Conservation (phyloP, 2,888 invertebrate genomes). For the Mamestra brassicae region DNA sequence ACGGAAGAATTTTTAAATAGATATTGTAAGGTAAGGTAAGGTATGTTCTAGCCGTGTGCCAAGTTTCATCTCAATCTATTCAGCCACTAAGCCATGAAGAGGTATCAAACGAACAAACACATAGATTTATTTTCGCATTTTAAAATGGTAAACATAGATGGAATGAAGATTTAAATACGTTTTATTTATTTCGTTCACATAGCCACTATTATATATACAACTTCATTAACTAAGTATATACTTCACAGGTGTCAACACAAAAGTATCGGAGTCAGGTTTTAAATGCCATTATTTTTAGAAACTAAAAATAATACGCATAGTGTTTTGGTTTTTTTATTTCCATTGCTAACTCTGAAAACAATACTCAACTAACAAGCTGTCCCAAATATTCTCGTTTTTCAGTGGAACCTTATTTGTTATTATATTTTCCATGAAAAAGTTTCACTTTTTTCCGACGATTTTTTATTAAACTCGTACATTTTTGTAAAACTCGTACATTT, state of each 20-base stretch:
- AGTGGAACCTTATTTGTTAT: conserved; percentile 28
- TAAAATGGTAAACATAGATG: no score
- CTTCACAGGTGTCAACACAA: neutral
- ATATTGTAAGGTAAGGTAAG: no score
- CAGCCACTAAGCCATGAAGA: no score
- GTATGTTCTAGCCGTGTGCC: no score
- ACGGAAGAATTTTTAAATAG: no score
- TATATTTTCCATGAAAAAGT: conserved; percentile 27
- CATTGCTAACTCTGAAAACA: neutral
- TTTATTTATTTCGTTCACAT: no score
- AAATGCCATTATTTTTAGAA: conserved; percentile 9
- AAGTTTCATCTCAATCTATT: no score
- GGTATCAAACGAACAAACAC: no score
- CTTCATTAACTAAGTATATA: neutral
- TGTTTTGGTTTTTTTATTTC: conserved; percentile 25
- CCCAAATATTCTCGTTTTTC: conserved; percentile 21
- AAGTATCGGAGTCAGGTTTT: neutral
- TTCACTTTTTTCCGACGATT: conserved; percentile 13
- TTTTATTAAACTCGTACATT: conserved; percentile 38
- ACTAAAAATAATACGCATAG: neutral
- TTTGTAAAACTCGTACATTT: conserved; percentile 35
- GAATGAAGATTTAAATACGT: no score
- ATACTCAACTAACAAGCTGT: conserved; percentile 27
- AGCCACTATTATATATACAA: neutral
- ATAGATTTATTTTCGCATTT: no score